These are phyloP conservation scores for Amphilophus citrinellus DNA, from an alignment of 2,113 vertebrate genomes.

Conservation along the genomic window DNA sequence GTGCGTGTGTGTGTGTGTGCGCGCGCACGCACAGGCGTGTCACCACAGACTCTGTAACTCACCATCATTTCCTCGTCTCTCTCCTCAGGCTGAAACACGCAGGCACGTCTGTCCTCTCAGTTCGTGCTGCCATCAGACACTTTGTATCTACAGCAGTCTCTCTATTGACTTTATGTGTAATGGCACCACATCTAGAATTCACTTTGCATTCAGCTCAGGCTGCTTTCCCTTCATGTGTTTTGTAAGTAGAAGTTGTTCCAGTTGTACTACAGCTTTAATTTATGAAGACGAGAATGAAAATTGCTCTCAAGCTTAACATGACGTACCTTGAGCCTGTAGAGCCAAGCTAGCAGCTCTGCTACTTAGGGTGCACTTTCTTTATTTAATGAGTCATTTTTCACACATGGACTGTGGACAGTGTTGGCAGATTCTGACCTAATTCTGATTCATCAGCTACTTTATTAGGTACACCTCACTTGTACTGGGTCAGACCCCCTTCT, in stretches of 20 bases:
- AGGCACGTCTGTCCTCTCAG: neutral
- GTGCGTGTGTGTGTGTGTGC: rapidly evolving
- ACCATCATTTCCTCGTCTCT: too few relatives aligned
- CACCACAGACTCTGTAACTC: too few relatives aligned
- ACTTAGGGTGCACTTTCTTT: rapidly evolving
- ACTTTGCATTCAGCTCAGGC: neutral
- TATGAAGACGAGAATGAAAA: too few relatives aligned
- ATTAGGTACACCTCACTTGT: too few relatives aligned
- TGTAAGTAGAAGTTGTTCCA: neutral
- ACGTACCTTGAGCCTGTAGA: neutral
- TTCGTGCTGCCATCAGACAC: neutral
- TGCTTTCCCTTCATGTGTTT: neutral
- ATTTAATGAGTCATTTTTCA: neutral
- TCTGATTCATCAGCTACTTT: too few relatives aligned
- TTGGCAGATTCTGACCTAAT: neutral
- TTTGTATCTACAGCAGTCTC: neutral
- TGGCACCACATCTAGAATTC: neutral
- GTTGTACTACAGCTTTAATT: neutral
- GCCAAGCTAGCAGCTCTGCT: neutral
- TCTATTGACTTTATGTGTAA: neutral
- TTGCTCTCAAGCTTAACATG: neutral
- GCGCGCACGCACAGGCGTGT: too few relatives aligned
- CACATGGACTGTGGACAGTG: neutral
- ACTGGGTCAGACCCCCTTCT: too few relatives aligned
- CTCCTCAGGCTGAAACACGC: neutral